phyloP scores from a whole-genome alignment of 2,113 vertebrate genomes.

The Trogon melanurus region DNA sequence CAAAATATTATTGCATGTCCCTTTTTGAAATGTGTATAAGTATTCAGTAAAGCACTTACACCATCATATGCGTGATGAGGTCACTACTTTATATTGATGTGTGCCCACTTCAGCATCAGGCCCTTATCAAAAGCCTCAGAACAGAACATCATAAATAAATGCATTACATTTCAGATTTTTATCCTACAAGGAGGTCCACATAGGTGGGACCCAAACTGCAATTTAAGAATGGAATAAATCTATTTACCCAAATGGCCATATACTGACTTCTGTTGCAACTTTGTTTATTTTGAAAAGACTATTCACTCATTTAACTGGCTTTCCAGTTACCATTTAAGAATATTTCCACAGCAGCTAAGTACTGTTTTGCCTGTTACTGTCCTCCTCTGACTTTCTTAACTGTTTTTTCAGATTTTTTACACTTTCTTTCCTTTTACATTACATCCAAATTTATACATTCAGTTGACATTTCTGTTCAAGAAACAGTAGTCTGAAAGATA shows the following conservation, averaged over 20 bases:
- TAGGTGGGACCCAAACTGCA: background rate
- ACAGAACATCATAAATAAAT: background rate
- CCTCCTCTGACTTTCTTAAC: background rate
- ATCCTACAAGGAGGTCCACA: background rate
- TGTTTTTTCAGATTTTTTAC: background rate
- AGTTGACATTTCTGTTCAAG: background rate
- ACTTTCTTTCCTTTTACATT: background rate
- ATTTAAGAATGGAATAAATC: background rate
- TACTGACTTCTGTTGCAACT: background rate
- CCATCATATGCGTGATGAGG: background rate
- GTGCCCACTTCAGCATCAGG: background rate
- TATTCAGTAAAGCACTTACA: background rate
- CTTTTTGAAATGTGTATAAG: slow-evolving; percentile 7
- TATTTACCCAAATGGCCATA: background rate
- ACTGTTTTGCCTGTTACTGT: background rate
- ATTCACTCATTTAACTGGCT: background rate
- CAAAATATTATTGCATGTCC: background rate
- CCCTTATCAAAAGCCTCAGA: background rate
- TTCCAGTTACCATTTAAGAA: background rate
- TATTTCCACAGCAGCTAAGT: background rate
- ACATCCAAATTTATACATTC: background rate
- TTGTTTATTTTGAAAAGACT: background rate
- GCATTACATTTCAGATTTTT: background rate
- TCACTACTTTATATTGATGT: background rate
- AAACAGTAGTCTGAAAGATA: background rate